These are phyloP conservation scores for Amiota mariae DNA, from an alignment of 2,888 invertebrate genomes.

Conservation along the genomic window DNA sequence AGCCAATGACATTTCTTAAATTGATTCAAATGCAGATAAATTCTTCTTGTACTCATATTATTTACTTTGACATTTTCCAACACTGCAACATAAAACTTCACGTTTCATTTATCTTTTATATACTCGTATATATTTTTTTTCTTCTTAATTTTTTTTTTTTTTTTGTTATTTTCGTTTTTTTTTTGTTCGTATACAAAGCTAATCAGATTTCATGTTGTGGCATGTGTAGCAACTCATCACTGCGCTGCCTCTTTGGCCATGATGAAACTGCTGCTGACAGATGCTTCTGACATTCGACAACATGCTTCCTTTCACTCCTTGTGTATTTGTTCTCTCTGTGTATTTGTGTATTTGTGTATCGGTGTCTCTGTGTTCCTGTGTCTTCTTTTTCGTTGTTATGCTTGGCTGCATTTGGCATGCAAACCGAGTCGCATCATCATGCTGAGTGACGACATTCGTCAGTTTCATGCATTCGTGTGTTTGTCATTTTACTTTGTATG, in stretches of 20 bases:
- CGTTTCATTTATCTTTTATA: not conserved
- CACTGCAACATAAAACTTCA: not conserved
- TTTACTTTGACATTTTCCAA: not conserved
- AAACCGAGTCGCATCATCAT: conserved; percentile 31
- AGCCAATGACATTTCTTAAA: not conserved
- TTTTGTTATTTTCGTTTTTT: conserved; percentile 2
- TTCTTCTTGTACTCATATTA: not conserved
- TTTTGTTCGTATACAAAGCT: not conserved
- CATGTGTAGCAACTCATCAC: not conserved
- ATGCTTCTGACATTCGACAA: not conserved
- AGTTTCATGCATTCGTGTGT: not conserved
- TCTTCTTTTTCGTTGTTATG: not conserved
- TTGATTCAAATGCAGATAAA: not conserved
- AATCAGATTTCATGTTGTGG: conserved; percentile 21
- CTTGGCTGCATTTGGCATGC: conserved; percentile 39
- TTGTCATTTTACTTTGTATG: not conserved
- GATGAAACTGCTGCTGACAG: no score
- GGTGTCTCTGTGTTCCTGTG: not conserved
- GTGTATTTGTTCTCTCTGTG: no score
- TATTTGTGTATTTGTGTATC: no score
- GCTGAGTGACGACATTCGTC: conserved; percentile 13
- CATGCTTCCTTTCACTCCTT: not conserved
- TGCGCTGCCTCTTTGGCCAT: conserved; percentile 4
- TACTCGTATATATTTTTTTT: not conserved
- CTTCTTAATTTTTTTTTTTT: not conserved